phyloP scores from a whole-genome alignment of 2,113 vertebrate genomes.

The Chloroceryle aenea region DNA sequence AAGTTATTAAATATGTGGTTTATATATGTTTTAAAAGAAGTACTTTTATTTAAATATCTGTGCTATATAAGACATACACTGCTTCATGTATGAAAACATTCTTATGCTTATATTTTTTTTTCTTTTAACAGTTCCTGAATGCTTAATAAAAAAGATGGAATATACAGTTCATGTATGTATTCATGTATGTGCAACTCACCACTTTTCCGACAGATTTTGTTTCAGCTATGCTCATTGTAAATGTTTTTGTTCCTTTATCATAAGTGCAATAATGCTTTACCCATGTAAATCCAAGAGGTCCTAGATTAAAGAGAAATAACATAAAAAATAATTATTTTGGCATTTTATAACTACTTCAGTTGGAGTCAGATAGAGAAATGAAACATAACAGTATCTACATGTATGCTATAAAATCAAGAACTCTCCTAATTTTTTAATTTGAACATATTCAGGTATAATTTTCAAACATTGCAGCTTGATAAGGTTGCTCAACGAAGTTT shows the following conservation, averaged over 20 bases:
- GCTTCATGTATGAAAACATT: not conserved
- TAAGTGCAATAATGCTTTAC: slow-evolving; percentile 96
- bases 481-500: not conserved
- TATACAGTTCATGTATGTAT: not conserved
- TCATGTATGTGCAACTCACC: slow-evolving; percentile 74
- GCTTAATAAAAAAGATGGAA: not conserved
- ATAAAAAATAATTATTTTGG: not conserved
- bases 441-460: not conserved
- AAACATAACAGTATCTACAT: not conserved
- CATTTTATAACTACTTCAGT: not conserved
- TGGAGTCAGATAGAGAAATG: not conserved
- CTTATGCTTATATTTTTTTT: not conserved
- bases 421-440: not conserved
- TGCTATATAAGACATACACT: not conserved
- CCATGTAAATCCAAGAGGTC: slow-evolving; percentile 96
- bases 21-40: not conserved
- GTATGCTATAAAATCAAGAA: not conserved
- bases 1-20: not conserved
- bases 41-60: not conserved
- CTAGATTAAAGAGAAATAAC: slow-evolving; percentile 69
- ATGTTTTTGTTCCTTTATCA: slow-evolving; percentile 91
- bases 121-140: not conserved
- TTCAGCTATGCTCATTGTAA: slow-evolving; percentile 92
- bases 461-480: not conserved
- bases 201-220: slow-evolving; percentile 91